These are phyloP conservation scores for Oscheius sp. DNA, from an alignment of 2,888 invertebrate species.

Conservation along the genomic window DNA sequence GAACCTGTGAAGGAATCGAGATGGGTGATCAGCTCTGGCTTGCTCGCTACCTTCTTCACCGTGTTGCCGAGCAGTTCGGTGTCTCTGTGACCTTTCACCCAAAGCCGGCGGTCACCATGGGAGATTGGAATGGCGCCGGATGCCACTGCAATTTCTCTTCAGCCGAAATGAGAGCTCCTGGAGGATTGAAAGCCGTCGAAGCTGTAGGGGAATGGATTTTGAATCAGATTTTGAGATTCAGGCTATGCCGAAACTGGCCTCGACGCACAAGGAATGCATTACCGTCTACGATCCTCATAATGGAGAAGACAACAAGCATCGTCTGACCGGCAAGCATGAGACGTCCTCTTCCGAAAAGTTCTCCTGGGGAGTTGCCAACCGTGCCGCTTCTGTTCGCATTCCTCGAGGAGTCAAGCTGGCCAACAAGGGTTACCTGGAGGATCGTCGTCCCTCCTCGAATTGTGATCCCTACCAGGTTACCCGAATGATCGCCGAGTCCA, in stretches of 20 bases:
- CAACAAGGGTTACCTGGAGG: slow-evolving; percentile 65
- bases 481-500: slow-evolving; percentile 37
- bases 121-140: slow-evolving; percentile 92
- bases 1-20: slow-evolving; percentile 75
- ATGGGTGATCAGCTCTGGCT: slow-evolving; percentile 77
- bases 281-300: slow-evolving; percentile 79
- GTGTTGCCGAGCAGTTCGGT: slow-evolving; percentile 76
- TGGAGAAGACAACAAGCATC: slow-evolving; percentile 92
- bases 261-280: slow-evolving; percentile 86
- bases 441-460: slow-evolving; percentile 66
- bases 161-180: slow-evolving; percentile 82
- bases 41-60: slow-evolving; percentile 75
- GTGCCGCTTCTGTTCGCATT: slow-evolving; percentile 62
- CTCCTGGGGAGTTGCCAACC: slow-evolving; percentile 77
- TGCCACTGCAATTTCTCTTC: slow-evolving; percentile 96
- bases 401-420: slow-evolving; percentile 64
- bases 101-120: slow-evolving; percentile 72
- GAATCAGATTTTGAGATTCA: slow-evolving; percentile 10
- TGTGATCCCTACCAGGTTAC: slow-evolving; percentile 62
- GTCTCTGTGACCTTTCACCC: slow-evolving; percentile 75
- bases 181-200: slow-evolving; percentile 52
- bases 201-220: slow-evolving; percentile 31
- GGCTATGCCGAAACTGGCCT: slow-evolving; percentile 89
- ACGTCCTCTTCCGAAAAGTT: slow-evolving; percentile 96
- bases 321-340: slow-evolving; percentile 92